A percentile compares a stretch with the other conserved stretches of the same genome.
Conservation (phyloP, 2,113 vertebrate species). For the Carlito syrichta region DNA sequence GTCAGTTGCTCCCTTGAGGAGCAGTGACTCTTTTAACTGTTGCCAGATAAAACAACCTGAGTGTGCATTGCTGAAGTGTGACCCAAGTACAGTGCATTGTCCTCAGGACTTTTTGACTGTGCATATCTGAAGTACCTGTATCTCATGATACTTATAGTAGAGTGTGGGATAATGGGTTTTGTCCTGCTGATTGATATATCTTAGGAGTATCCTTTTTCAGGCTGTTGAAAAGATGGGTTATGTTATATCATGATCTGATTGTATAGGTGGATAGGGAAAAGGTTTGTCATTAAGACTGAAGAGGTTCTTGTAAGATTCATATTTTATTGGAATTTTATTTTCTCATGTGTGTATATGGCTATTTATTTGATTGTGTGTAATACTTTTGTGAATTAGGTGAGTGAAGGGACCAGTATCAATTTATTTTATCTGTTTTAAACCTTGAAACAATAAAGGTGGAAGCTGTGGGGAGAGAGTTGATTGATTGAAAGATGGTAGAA, state of each 20-base stretch:
- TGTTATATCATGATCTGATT: not conserved
- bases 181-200: not conserved
- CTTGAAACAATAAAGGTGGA: not conserved
- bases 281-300: not conserved
- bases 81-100: not conserved
- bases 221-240: not conserved
- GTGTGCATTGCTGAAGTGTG: not conserved
- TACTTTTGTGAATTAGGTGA: not conserved
- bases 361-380: not conserved
- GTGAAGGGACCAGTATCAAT: not conserved
- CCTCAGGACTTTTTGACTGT: constrained; percentile 19
- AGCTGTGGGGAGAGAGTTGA: not conserved
- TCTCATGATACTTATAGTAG: not conserved
- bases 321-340: not conserved
- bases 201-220: constrained; percentile 45
- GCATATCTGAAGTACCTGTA: not conserved
- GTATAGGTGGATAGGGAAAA: not conserved
- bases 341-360: not conserved
- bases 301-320: not conserved
- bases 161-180: not conserved
- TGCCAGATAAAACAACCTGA: not conserved
- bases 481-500: not conserved
- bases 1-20: not conserved
- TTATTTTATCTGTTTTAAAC: not conserved
- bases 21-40: not conserved